Evolutionary conservation across 2,888 invertebrate genomes (phyloP).

Genomic region (Idaea straminata): DNA sequence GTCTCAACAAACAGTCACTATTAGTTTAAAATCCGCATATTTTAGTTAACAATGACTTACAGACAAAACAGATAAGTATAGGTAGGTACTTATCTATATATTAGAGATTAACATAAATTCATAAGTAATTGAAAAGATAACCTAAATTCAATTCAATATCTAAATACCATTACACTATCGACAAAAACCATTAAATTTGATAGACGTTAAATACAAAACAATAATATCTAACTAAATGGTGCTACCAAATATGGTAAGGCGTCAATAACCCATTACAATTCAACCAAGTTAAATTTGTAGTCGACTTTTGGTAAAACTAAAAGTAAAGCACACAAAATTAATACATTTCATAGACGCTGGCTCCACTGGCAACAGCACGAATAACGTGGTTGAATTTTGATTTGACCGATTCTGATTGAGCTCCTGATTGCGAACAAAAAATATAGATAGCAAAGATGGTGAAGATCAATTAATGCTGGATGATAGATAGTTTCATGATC

Average conservation of each 20-base stretch:
- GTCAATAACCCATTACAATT: constrained; percentile 22
- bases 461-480: background rate
- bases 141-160: background rate
- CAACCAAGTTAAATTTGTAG: background rate
- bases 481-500: background rate
- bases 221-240: constrained; percentile 23
- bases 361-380: background rate
- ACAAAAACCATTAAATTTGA: constrained; percentile 28
- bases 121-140: background rate
- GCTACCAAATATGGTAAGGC: constrained; percentile 24
- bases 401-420: constrained; percentile 6
- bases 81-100: background rate
- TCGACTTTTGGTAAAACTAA: background rate
- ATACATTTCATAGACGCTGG: background rate
- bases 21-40: too few relatives aligned
- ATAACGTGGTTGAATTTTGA: background rate
- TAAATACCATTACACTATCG: constrained; percentile 14
- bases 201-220: constrained; percentile 32
- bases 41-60: too few relatives aligned
- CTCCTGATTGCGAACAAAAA: constrained; percentile 4
- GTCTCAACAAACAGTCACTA: too few relatives aligned
- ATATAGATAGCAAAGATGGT: background rate
- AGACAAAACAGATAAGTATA: background rate
- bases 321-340: background rate
- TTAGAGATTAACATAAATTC: background rate